These are phyloP conservation scores for Phasia obesa DNA, from an alignment of 2,888 invertebrate species.

Conservation along the genomic window DNA sequence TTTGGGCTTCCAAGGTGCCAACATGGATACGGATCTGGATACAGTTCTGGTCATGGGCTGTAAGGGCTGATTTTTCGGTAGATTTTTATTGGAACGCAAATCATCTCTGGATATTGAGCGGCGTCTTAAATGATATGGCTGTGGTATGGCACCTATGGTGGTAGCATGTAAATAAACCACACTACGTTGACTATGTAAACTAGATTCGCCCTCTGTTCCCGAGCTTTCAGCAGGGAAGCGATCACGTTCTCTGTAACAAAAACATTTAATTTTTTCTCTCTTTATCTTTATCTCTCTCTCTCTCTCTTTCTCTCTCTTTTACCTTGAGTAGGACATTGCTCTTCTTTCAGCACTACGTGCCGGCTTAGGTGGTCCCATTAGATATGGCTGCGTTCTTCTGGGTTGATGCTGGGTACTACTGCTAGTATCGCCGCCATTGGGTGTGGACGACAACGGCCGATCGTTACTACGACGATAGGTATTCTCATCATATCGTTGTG, in stretches of 20 bases:
- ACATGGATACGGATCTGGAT: conserved; percentile 90
- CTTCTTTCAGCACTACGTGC: conserved; percentile 80
- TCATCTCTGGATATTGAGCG: conserved; percentile 89
- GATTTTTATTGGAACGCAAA: conserved; percentile 85
- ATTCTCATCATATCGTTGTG: conserved; percentile 77
- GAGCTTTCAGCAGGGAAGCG: conserved; percentile 82
- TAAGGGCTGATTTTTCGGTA: conserved; percentile 74
- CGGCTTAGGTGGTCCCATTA: conserved; percentile 82
- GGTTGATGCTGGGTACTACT: conserved; percentile 69
- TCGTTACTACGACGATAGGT: conserved; percentile 75
- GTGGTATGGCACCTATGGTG: conserved; percentile 93
- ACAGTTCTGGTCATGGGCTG: conserved; percentile 86
- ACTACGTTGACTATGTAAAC: conserved; percentile 91
- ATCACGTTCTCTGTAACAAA: conserved; percentile 78
- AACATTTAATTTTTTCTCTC: neutral
- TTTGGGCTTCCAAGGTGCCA: conserved; percentile 92
- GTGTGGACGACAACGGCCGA: conserved; percentile 71
- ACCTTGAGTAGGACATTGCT: conserved; percentile 74
- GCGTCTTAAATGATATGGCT: conserved; percentile 86
- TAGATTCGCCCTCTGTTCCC: conserved; percentile 89
- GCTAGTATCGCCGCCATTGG: conserved; percentile 68
- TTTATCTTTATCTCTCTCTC: conserved; percentile 7
- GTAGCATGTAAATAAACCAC: conserved; percentile 93
- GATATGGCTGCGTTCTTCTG: conserved; percentile 64
- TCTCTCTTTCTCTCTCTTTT: neutral